Evolutionary conservation across 2,888 invertebrate species (phyloP).

Genomic region (Cryptus armator): DNA sequence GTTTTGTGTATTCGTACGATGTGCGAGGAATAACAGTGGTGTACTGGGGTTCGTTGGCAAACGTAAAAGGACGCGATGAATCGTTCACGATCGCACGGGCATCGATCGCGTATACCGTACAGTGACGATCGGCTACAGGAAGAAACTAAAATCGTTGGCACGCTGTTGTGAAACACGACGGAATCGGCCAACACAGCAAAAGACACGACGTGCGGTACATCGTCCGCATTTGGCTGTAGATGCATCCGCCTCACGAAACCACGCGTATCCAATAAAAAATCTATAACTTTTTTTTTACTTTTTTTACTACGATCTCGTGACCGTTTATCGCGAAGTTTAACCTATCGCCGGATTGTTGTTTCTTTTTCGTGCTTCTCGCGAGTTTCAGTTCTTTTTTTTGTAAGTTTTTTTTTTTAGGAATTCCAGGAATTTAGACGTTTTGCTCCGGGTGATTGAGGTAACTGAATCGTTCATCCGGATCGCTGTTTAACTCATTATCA

Average conservation of each 20-base stretch:
- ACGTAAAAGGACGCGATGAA: conserved; percentile 61
- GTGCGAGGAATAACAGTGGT: conserved; percentile 35
- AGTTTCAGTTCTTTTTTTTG: conserved; percentile 16
- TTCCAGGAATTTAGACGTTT: conserved; percentile 67
- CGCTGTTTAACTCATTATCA: neutral
- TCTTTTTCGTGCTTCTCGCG: conserved; percentile 38
- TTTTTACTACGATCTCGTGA: conserved; percentile 30
- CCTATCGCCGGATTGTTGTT: conserved; percentile 23
- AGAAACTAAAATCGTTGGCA: conserved; percentile 68
- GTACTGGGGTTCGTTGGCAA: conserved; percentile 10
- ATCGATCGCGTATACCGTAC: conserved; percentile 71
- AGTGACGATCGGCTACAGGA: conserved; percentile 65
- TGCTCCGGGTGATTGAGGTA: conserved; percentile 69
- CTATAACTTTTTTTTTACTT: conserved; percentile 5
- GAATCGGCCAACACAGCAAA: conserved; percentile 5
- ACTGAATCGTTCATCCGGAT: conserved; percentile 28
- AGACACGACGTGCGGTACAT: neutral
- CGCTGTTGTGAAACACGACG: conserved; percentile 57
- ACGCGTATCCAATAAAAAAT: conserved; percentile 18
- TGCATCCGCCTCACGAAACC: conserved; percentile 52
- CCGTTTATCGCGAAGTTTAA: conserved; percentile 27
- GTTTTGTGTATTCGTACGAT: neutral
- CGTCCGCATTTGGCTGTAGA: conserved; percentile 24
- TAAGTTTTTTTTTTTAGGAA: conserved; percentile 46
- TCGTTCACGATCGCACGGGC: conserved; percentile 62